Evolutionary conservation across 2,888 invertebrate species (phyloP), one percentile per base, ranked within the genome.

Genomic region (Spodoptera picta): DNA sequence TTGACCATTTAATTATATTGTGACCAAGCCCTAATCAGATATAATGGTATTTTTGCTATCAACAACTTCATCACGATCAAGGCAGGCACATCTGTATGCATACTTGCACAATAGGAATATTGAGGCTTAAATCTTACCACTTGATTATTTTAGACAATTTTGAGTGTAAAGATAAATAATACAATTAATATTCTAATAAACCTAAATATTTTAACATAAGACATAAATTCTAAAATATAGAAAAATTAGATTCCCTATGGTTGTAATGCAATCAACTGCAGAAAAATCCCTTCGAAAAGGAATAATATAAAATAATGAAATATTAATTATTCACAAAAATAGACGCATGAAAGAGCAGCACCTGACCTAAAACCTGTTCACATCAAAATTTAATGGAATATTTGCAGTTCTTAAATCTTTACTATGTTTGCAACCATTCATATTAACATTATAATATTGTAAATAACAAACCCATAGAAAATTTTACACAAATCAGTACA

Each of bases 91-190:
- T 74, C 69, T 78, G 79, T 79, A 84, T 85, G 86, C 85, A 86
- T 85, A 84, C 79, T 87, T 84, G 85, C 85, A 87, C 83, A 81
- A 75, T 70, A 68, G 65, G 60, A 74, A 75, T 74, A 73, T 73
- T 62, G 70, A 53, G 6, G 83, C 81, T 76, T 79, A 83, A 81
- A 85, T 82, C 78, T 70, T 83, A 87, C 81, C 81, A 82, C 76
- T 87, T 84, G 85, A 87, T 89, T 87, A 86, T 85, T 84, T 80
- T 77, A 87, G 87, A 81, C 87, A 91, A 88, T 89, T 87, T 89
- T 88, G 90, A 91, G 90, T 92, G 91, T 93, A 92, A 90, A 91
- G 90, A 92, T 93, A 93, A 93, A 92, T 93, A 92, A 93, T 93
- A 93, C 90, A 92, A 92, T 90, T 91, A 91, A 90, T 85, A 75